Conservation (phyloP, 2,888 invertebrate genomes). For the Bimastos eiseni region DNA sequence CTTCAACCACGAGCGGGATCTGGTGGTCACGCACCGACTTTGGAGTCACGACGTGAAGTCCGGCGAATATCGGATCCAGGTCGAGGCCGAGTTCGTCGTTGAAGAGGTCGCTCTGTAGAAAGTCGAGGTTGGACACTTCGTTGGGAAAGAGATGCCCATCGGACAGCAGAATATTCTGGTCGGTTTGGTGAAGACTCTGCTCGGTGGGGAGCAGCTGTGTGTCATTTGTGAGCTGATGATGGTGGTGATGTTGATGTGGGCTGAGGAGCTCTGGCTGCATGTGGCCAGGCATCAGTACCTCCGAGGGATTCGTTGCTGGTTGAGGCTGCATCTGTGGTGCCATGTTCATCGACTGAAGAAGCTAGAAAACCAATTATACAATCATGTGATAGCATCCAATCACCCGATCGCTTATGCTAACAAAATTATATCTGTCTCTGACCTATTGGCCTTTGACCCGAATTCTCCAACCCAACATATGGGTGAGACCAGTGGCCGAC, state of each 20-base stretch:
- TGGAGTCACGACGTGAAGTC: not conserved
- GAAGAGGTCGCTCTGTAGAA: not conserved
- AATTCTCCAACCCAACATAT: too few relatives aligned
- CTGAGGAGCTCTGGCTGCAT: not conserved
- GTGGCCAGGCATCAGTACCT: not conserved
- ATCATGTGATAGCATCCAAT: not conserved
- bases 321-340: not conserved
- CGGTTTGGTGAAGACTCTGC: not conserved
- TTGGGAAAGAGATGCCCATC: not conserved
- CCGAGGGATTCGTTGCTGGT: not conserved
- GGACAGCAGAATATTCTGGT: not conserved
- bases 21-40: not conserved
- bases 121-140: not conserved
- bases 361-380: not conserved
- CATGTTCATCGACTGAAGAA: not conserved
- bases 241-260: not conserved
- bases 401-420: not conserved
- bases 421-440: not conserved
- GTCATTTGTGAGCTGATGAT: not conserved
- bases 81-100: not conserved
- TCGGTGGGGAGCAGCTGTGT: not conserved
- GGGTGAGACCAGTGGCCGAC: too few relatives aligned
- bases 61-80: conserved; percentile 13
- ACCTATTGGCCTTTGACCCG: not conserved
- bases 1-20: not conserved